Percentiles rank a stretch among this genome's conserved stretches.
phyloP scores from a whole-genome alignment of 92 coral and sea anemone genomes.

The Pocillopora meandrina region DNA sequence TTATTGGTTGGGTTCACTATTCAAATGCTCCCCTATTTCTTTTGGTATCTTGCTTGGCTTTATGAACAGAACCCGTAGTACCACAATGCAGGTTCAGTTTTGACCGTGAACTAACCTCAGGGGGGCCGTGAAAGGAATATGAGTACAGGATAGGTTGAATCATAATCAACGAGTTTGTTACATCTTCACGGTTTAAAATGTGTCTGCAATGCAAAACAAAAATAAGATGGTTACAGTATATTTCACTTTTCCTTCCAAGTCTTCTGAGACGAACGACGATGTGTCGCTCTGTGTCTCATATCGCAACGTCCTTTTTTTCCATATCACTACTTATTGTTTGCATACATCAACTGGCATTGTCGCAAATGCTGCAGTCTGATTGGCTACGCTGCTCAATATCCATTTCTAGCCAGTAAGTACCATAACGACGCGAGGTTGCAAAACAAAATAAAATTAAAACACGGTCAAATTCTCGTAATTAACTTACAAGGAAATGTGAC shows the following conservation, averaged over 20 bases:
- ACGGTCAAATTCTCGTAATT: too few species aligned
- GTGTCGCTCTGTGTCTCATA: background rate
- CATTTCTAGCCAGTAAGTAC: too few species aligned
- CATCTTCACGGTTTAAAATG: constrained; percentile 94
- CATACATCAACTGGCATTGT: too few species aligned
- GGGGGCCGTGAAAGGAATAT: constrained; percentile 98
- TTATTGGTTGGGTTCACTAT: too few species aligned
- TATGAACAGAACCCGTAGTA: background rate
- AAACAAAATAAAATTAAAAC: too few species aligned
- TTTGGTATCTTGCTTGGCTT: background rate
- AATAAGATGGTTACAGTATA: background rate
- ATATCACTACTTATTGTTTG: too few species aligned
- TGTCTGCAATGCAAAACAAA: constrained; percentile 59
- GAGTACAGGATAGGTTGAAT: constrained; percentile 97
- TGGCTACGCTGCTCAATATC: too few species aligned
- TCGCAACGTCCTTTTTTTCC: too few species aligned
- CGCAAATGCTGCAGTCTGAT: too few species aligned
- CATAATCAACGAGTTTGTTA: constrained; percentile 93
- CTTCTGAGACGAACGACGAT: background rate
- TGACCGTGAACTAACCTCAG: constrained; percentile 69
- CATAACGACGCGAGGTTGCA: too few species aligned
- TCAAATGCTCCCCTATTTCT: too few species aligned
- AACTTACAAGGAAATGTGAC: too few species aligned
- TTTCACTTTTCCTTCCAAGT: background rate
- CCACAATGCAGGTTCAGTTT: background rate